Percentiles rank a stretch among this genome's conserved stretches.
phyloP scores from a whole-genome alignment of 2,888 invertebrate genomes.

The Sphaerophoria taeniata region DNA sequence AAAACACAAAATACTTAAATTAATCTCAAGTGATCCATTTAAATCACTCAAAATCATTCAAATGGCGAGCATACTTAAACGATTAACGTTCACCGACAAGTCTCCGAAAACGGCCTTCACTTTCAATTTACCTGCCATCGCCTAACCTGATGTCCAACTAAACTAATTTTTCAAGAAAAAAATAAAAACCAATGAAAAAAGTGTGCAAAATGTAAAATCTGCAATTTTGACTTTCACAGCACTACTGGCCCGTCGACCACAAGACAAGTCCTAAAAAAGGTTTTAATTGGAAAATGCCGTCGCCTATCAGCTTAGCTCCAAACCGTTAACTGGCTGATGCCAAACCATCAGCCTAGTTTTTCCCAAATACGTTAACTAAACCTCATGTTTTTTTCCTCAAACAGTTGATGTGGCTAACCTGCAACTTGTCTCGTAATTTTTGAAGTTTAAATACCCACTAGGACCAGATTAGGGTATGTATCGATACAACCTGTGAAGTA shows the following conservation, averaged over 20 bases:
- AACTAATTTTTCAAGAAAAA: conserved; percentile 8
- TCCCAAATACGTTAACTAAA: conserved; percentile 67
- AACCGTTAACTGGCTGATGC: conserved; percentile 13
- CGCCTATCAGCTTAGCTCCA: conserved; percentile 44
- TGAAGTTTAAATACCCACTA: conserved; percentile 62
- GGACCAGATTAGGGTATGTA: background rate
- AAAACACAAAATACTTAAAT: background rate
- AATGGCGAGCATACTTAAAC: conserved; percentile 10
- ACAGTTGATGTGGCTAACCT: conserved; percentile 24
- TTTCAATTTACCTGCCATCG: conserved; percentile 56
- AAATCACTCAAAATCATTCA: conserved; percentile 36
- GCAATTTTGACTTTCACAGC: conserved; percentile 56
- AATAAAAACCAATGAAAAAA: background rate
- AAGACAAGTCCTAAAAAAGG: conserved; percentile 19
- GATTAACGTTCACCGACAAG: background rate
- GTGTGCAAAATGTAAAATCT: conserved; percentile 28
- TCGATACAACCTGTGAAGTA: background rate
- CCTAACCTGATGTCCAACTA: conserved; percentile 13
- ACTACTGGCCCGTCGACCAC: conserved; percentile 20
- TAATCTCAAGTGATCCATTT: conserved; percentile 18
- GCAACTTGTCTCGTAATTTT: conserved; percentile 66
- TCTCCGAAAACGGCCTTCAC: conserved; percentile 55
- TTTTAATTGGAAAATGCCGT: conserved; percentile 59
- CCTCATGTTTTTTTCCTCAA: conserved; percentile 45
- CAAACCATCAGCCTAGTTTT: conserved; percentile 27